Conservation (phyloP, 2,113 vertebrate species). For the Cairina moschata region DNA sequence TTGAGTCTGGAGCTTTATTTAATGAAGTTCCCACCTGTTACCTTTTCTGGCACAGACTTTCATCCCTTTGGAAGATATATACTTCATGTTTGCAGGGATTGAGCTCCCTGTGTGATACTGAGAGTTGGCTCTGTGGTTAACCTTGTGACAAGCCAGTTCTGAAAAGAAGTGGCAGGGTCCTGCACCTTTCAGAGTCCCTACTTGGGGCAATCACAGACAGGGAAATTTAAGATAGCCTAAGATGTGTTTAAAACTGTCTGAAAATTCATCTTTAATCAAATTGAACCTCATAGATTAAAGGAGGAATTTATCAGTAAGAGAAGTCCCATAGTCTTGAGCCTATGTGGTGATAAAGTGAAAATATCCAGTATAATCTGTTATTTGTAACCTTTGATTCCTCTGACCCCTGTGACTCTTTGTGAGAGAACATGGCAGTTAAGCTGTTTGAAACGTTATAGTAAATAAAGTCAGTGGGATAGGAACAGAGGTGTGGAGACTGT, state of each 20-base stretch:
- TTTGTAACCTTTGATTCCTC: neutral
- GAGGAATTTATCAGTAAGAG: neutral
- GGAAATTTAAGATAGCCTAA: neutral
- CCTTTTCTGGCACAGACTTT: neutral
- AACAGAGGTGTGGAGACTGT: neutral
- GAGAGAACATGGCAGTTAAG: neutral
- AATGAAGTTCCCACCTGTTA: neutral
- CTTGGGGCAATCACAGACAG: neutral
- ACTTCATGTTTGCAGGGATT: neutral
- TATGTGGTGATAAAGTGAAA: neutral
- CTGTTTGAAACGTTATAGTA: neutral
- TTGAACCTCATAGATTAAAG: neutral
- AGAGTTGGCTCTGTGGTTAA: neutral
- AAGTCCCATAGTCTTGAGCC: neutral
- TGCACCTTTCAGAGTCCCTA: neutral
- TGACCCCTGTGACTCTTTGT: neutral
- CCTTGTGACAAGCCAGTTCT: neutral
- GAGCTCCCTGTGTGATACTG: neutral
- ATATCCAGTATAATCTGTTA: neutral
- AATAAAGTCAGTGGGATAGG: neutral
- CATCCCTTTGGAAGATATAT: neutral
- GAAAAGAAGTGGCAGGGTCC: neutral
- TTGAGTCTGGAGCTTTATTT: neutral
- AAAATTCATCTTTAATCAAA: neutral
- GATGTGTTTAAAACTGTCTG: neutral